Conservation (phyloP, 2,797 vertebrate genomes). For the Limosa lapponica region DNA sequence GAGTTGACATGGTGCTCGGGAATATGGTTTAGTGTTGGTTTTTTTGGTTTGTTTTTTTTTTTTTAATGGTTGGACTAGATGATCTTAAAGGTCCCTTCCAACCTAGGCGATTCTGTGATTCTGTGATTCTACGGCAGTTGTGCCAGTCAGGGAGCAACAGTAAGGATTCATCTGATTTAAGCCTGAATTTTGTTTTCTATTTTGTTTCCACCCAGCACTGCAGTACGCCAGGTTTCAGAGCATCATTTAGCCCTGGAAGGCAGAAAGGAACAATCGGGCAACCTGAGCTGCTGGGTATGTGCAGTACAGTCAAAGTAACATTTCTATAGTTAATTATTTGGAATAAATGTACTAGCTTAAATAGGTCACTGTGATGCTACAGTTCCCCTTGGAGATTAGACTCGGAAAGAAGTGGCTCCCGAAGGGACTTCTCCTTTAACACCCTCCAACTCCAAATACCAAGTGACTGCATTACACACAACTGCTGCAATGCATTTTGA, state of each 20-base stretch:
- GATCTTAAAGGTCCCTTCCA: too few relatives aligned
- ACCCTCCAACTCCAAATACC: not conserved
- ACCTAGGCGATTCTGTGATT: too few relatives aligned
- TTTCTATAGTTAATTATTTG: conserved; percentile 25
- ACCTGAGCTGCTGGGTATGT: not conserved
- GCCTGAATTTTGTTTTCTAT: conserved; percentile 21
- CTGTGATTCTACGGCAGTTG: too few relatives aligned
- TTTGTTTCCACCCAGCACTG: not conserved
- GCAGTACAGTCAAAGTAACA: not conserved
- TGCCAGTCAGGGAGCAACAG: not conserved
- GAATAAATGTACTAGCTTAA: conserved; percentile 30
- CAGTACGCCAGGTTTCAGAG: not conserved
- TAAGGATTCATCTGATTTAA: not conserved
- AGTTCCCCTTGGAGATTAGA: not conserved
- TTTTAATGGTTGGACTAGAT: too few relatives aligned
- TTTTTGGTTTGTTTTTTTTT: too few relatives aligned
- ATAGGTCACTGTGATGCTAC: not conserved
- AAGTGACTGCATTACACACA: not conserved
- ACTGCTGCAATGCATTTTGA: not conserved
- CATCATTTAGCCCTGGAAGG: not conserved
- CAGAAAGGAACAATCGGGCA: not conserved
- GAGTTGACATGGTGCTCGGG: too few relatives aligned
- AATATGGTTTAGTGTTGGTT: too few relatives aligned
- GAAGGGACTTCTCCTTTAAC: not conserved
- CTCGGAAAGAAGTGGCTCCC: not conserved